phyloP scores from a whole-genome alignment of 2,797 vertebrate species.

The Schizopygopsis pylzovi region DNA sequence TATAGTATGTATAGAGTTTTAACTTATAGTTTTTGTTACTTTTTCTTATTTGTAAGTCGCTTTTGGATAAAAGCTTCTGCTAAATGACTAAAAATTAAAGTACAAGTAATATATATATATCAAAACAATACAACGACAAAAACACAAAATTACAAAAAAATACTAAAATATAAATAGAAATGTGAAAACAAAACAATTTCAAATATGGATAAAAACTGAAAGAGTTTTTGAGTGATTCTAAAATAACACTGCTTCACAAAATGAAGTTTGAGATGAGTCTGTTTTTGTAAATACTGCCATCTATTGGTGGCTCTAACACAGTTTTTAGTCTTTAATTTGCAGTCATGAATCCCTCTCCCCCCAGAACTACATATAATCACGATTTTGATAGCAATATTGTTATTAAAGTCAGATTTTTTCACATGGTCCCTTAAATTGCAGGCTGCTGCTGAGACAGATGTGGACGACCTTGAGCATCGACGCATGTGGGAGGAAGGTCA shows the following conservation, averaged over 20 bases:
- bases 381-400: not conserved
- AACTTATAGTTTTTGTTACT: too few relatives aligned
- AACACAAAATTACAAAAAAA: not conserved
- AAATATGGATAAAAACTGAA: not conserved
- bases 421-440: slow-evolving; percentile 30
- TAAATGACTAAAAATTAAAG: too few relatives aligned
- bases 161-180: not conserved
- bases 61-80: too few relatives aligned
- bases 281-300: slow-evolving; percentile 41
- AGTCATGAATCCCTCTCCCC: not conserved
- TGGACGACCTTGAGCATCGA: slow-evolving; percentile 70
- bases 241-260: not conserved
- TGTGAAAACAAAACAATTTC: too few relatives aligned
- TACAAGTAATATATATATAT: not conserved
- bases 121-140: not conserved
- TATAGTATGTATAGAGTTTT: too few relatives aligned
- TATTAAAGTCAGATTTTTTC: not conserved
- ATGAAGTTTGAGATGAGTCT: not conserved
- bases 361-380: not conserved
- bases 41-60: too few relatives aligned
- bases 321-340: not conserved
- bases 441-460: slow-evolving; percentile 59
- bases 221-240: not conserved
- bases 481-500: slow-evolving; percentile 78
- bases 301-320: slow-evolving; percentile 32